Conservation (phyloP, 2,888 invertebrate genomes). For the Syritta pipiens region DNA sequence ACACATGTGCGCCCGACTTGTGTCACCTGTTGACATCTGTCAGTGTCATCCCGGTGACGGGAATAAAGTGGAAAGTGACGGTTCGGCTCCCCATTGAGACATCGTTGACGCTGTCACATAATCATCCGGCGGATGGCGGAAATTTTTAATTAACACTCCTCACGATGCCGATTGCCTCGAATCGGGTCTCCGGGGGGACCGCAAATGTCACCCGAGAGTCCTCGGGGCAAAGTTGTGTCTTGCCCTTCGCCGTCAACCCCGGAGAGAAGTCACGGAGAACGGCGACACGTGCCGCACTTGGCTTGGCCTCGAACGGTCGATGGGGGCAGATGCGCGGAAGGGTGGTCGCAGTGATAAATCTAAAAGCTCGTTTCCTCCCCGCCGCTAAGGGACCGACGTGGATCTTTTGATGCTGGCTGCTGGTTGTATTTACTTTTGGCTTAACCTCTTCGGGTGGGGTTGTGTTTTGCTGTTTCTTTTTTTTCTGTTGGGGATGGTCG, state of each 20-base stretch:
- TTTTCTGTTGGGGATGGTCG: conserved; percentile 16
- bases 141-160: conserved; percentile 44
- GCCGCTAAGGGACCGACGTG: background rate
- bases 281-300: conserved; percentile 57
- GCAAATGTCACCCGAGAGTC: background rate
- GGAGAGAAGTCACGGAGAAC: conserved; percentile 10
- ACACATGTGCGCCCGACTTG: conserved; percentile 22
- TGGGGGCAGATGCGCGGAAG: background rate
- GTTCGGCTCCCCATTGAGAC: background rate
- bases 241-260: too few relatives aligned
- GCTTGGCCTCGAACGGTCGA: background rate
- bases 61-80: too few relatives aligned
- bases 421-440: conserved; percentile 27
- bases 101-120: background rate
- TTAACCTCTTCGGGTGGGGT: conserved; percentile 5
- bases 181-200: too few relatives aligned
- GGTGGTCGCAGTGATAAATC: conserved; percentile 32
- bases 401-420: conserved; percentile 2
- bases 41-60: background rate
- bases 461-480: background rate
- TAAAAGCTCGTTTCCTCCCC: conserved; percentile 22
- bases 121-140: background rate
- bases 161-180: conserved; percentile 11
- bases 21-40: conserved; percentile 37
- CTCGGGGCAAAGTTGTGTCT: too few relatives aligned